A percentile compares a stretch with the other conserved stretches of the same genome.
These are phyloP conservation scores for Psittacula derbiana DNA, from an alignment of 2,797 vertebrate genomes.

Conservation along the genomic window DNA sequence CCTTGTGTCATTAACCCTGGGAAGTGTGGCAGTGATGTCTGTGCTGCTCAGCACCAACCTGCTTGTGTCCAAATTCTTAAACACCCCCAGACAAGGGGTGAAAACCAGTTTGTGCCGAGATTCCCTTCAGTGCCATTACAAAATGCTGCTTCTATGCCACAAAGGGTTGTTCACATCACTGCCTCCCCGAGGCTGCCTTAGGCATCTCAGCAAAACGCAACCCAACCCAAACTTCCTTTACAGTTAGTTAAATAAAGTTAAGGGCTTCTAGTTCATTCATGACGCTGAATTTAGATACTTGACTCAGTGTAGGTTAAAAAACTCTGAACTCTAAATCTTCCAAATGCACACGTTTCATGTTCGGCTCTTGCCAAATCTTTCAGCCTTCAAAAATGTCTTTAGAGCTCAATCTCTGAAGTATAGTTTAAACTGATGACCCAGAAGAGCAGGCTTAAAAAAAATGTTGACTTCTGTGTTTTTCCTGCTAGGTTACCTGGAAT, in stretches of 20 bases:
- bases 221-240: not conserved
- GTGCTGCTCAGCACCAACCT: not conserved
- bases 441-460: not conserved
- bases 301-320: not conserved
- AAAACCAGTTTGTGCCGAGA: not conserved
- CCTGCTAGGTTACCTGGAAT: not conserved
- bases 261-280: not conserved
- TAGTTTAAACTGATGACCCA: not conserved
- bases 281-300: not conserved
- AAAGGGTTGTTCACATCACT: not conserved
- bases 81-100: not conserved
- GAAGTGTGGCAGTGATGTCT: not conserved
- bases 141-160: not conserved
- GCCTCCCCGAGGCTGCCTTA: not conserved
- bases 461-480: not conserved
- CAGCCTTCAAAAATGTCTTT: not conserved
- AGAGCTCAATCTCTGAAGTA: not conserved
- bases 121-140: not conserved
- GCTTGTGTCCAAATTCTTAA: not conserved
- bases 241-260: not conserved
- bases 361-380: not conserved
- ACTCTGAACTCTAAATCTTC: not conserved
- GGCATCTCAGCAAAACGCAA: not conserved
- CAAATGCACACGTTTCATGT: not conserved
- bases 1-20: not conserved